Evolutionary conservation across 2,797 vertebrate species (phyloP), one percentile per base, ranked within the genome.

Genomic region (Graptemys geographica): DNA sequence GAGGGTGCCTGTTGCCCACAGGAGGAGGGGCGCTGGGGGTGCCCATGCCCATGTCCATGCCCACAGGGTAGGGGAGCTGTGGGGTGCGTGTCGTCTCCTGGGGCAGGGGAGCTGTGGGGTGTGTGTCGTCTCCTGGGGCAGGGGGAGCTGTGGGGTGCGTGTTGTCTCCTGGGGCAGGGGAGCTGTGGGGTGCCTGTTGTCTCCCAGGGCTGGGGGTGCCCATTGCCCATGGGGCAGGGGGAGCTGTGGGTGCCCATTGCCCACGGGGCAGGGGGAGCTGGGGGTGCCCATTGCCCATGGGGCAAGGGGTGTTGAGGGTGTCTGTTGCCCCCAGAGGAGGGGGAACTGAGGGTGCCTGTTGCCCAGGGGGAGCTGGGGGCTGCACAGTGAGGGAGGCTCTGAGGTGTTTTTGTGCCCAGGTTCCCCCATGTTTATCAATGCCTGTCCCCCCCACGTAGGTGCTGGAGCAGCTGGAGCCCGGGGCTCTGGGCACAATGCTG

Each of bases 401-500:
- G 49, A n/a, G 84, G 12, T 8, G 8, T 3, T 49, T 59, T 87
- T 69, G 37, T 74, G 72, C 44, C 12, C 47, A 1, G 2, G 3
- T 31, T 5, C 15, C 13, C 59, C 47, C 10, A 2, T 19, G 53
- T 28, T 47, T 6, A 1, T 27, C 15, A 13, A 12, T 0, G 6
- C 25, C 5, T 86, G 53, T 57, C 0, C 49, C 62, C 33, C 84
- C 8, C 44, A 1, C 1, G 0, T 90, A 98, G 98, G 78, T 98
- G 56, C 57, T 98, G 96, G 47, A 92, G 49, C 55, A 47, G 79
- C 84, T 98, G 56, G 93, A 10, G 56, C 97, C 96, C 0, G 98
- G 98, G 8, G 94, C 95, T 0, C 86, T 98, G 91, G 98, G 98
- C 25, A 84, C 86, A 10, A 94, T 97, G 94, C 57, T 98, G 79